Percentiles rank a stretch among this genome's conserved stretches.
These are phyloP conservation scores for Ptyas mucosa DNA, from an alignment of 2,113 vertebrate genomes.

Conservation along the genomic window DNA sequence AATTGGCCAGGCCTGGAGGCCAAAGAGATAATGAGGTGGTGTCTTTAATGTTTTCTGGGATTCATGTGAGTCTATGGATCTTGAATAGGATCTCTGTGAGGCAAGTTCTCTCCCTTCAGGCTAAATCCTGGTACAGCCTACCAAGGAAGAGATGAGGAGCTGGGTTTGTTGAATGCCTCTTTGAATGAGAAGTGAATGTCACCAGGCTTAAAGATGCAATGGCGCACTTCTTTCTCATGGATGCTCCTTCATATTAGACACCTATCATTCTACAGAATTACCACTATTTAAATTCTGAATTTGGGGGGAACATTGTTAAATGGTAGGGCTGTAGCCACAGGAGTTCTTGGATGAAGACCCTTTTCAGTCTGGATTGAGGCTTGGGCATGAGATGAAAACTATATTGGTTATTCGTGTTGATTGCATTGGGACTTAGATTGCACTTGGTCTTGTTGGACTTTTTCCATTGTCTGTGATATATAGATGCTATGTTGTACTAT, in stretches of 20 bases:
- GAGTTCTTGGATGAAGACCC: background rate
- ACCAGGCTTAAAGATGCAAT: background rate
- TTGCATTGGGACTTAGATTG: background rate
- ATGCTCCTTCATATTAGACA: background rate
- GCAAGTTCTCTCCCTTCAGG: background rate
- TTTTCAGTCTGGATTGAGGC: background rate
- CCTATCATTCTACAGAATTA: background rate
- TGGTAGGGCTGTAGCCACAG: background rate
- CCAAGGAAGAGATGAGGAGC: background rate
- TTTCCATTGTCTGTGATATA: background rate
- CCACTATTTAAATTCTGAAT: background rate
- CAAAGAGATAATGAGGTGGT: background rate
- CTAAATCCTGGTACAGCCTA: background rate
- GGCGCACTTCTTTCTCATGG: background rate
- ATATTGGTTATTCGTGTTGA: background rate
- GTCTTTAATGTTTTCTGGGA: background rate
- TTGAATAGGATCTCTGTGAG: background rate
- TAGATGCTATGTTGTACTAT: background rate
- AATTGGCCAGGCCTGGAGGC: background rate
- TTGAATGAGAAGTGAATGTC: background rate
- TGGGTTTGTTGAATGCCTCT: background rate
- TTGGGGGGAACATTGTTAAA: background rate
- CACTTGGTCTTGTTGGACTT: background rate
- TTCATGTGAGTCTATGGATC: background rate
- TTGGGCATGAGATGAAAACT: background rate